Base-by-base conservation (phyloP, 2,797 vertebrate species). In the Lycodopsis pacificus region DNA sequence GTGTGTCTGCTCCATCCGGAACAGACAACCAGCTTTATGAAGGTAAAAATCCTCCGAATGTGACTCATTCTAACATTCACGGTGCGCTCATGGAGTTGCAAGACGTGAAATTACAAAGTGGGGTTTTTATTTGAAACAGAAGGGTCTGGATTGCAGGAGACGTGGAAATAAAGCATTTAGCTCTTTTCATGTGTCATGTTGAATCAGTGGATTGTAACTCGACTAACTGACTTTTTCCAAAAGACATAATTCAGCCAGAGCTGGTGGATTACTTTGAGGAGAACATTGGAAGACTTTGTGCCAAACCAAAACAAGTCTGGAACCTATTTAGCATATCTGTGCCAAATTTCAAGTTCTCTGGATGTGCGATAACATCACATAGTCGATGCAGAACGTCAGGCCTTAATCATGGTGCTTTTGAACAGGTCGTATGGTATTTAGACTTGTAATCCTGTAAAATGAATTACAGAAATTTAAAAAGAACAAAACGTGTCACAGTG, bases 1-100 rank as follows among this genome's bases (percentile, higher is more conserved):
- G 94, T 96, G 51, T 97, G 97, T 91, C 93, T 97, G 86, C 86
- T 97, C 13, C 95, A 95, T 54, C 93, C 95, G 0, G 85, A 96
- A 6, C 96, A 97, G 91, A 93, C 80, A 36, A 93, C 87, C 56
- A 76, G 62, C 77, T 97, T 97, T 76, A 94, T 96, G 94, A 95
- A 84, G 94, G 97, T 97, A 57, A 66, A 34, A 70, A 70, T 76
- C 53, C 62, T 54, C 32, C 42, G 19, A 27, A 72, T 9, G n/a
- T 59, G 73, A 57, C 30, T 78, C 54, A 68, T 65, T 48, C 30
- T 32, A 13, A 78, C 27, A 42, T 65, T 76, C 15, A 54, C 1
- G 0, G 17, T 40, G 20, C 0, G 3, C 20, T 70, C 13, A 32
- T 32, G 17, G 57, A 63, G 36, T 68, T 36, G 48, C 22, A 34